A percentile compares a stretch with the other conserved stretches of the same genome.
phyloP scores from a whole-genome alignment of 2,888 invertebrate genomes.

The Watsonalla binaria region DNA sequence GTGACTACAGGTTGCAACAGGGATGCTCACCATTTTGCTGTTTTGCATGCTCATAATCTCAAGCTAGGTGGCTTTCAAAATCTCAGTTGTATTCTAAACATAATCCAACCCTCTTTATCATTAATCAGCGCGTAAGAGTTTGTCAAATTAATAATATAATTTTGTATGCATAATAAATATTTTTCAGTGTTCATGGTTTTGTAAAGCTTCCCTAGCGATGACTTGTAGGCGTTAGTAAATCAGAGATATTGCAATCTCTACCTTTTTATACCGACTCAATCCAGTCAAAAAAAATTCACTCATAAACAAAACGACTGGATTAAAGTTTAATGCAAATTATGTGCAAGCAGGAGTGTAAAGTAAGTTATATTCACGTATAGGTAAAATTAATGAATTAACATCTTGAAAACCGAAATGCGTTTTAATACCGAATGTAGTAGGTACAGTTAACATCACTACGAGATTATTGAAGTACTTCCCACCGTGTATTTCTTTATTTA shows the following conservation, averaged over 20 bases:
- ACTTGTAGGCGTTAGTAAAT: conserved; percentile 10
- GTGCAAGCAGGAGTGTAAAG: background rate
- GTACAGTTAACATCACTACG: background rate
- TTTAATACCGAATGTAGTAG: too few relatives aligned
- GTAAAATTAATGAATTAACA: background rate
- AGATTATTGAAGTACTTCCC: too few relatives aligned
- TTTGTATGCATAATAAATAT: conserved; percentile 29
- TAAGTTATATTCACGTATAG: conserved; percentile 2
- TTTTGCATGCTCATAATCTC: conserved; percentile 45
- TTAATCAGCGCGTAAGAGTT: conserved; percentile 12
- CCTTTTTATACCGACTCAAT: background rate
- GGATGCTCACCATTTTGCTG: conserved; percentile 25
- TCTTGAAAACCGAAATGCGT: too few relatives aligned
- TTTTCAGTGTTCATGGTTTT: conserved; percentile 21
- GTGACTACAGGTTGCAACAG: conserved; percentile 22
- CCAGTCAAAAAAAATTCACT: background rate
- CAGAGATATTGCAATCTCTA: background rate
- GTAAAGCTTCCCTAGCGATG: conserved; percentile 30
- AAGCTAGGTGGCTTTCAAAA: conserved; percentile 43
- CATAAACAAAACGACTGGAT: background rate
- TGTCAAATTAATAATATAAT: conserved; percentile 10
- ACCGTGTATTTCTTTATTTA: too few relatives aligned
- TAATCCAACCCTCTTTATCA: conserved; percentile 6
- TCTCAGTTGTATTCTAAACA: conserved; percentile 21
- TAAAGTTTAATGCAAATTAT: background rate